Evolutionary conservation across 2,797 vertebrate genomes (phyloP), one percentile per base, ranked within the genome.

Genomic region (Selene dorsalis): DNA sequence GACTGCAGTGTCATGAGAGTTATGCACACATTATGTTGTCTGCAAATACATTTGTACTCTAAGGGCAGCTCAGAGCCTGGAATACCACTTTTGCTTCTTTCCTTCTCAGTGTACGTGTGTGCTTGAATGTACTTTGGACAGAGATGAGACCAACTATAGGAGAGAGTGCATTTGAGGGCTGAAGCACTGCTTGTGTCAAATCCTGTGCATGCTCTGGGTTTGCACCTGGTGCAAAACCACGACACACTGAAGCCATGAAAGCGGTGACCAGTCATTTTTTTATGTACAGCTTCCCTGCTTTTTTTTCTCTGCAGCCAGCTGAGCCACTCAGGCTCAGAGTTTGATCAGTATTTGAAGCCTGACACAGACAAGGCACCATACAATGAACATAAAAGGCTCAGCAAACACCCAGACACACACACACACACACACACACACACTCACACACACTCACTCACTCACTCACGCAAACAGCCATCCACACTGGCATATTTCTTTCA

Each of bases 311-410:
- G 10, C 75, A 72, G 88, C 89, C 78, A 85, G 83, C 89, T 88
- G 87, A 90, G 73, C 79, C 85, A 69, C 79, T 85, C 80, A 38
- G 56, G 57, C 73, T 82, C 81, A 20, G 61, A 80, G 85, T 84
- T 82, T 83, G 85, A 89, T 88, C 87, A 79, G 74, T 60, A 70
- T 82, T 68, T 80, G 85, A 74, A 78, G 84, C 78, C 71, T 63
- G 87, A 88, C 84, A 77, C 45, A 55, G 76, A 84, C 85, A 87
- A 73, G 75, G 80, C 85, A 74, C 75, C 85, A 70, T 50, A 35
- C 83, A 74, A 77, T 53, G 28, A 70, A 85, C 88, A 88, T 86
- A 82, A 91, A 91, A 88, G 76, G 58, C 85, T 75, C 57, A 55
- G 69, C 76, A 89, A 82, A 90, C 82, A 87, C 69, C 22, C 75